Conservation (phyloP, 1,140 invertebrate species). For the Rhizoglyphus robini region DNA sequence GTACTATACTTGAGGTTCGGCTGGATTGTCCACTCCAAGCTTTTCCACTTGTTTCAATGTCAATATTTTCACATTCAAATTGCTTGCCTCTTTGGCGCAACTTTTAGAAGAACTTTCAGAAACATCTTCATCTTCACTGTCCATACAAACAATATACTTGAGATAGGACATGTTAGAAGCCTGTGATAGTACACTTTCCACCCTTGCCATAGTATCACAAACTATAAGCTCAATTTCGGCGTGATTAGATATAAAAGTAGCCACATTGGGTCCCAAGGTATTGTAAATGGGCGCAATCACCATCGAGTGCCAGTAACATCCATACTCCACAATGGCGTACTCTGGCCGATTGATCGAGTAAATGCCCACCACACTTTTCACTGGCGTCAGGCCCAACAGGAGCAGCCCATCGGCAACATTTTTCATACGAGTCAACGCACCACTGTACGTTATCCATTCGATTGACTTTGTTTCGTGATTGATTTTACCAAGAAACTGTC, state of each 20-base stretch:
- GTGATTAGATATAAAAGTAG: conserved; percentile 90
- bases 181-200: conserved; percentile 61
- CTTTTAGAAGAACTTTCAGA: too few relatives aligned
- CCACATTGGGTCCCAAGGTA: conserved; percentile 84
- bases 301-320: conserved; percentile 81
- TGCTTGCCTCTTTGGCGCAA: too few relatives aligned
- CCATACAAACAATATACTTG: conserved; percentile 58
- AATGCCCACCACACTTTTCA: conserved; percentile 71
- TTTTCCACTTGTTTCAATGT: conserved; percentile 73
- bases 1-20: too few relatives aligned
- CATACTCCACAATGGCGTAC: conserved; percentile 87
- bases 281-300: conserved; percentile 91
- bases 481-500: not conserved
- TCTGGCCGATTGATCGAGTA: conserved; percentile 86
- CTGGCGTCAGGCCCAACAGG: conserved; percentile 42
- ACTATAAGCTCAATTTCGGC: conserved; percentile 72
- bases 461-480: not conserved
- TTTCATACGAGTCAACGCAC: not conserved
- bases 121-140: too few relatives aligned
- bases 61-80: conserved; percentile 29
- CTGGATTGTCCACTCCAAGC: conserved; percentile 57
- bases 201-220: conserved; percentile 80
- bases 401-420: not conserved
- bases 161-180: conserved; percentile 61
- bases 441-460: not conserved